Evolutionary conservation across 2,888 invertebrate genomes (phyloP), one percentile per base, ranked within the genome.

Genomic region (Eupithecia subumbrata): DNA sequence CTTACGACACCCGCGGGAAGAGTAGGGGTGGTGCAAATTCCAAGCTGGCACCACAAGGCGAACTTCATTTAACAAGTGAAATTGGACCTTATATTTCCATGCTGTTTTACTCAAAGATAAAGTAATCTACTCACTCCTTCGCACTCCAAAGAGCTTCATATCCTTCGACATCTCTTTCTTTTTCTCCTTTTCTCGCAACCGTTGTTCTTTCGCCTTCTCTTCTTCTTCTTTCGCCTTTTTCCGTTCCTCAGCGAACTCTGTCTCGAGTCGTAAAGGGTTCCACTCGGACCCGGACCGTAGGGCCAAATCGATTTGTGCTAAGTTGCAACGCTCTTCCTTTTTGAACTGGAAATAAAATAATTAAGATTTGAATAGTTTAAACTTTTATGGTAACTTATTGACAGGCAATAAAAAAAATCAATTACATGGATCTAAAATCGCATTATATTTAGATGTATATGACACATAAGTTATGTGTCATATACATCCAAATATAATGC

Each of bases 301-400:
- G 0, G 98, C 98, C 85, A 96, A 97, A 87, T 98, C 97, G 7
- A 98, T 95, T 75, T 97, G 95, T 4, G 92, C 90, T n/a, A 95
- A 92, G 91, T 98, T 98, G 0, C 96, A 89, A 86, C 96, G 95
- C 87, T 99, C 99, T 90, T 99, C 99, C 84, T 97, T 97, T 87
- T 98, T 98, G 88, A 98, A 99, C 93, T 95, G 84, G 4, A 86
- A 86, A 71, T 48, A 5, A 25, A 68, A 43, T 14, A 40, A 67
- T 34, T 34, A 7, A 34, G 34, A 34, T 34, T 7, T 34, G 34
- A 34, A 34, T 34, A 5, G 5, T n/a, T n/a, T 30, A 30, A 30
- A 30, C 30, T n/a, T n/a, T n/a, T n/a, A n/a, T n/a, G n/a, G n/a
- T n/a, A n/a, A n/a, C n/a, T n/a, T n/a, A n/a, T n/a, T n/a, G n/a